Evolutionary conservation across 2,888 invertebrate species (phyloP).

Genomic region (Gerris lacustris): DNA sequence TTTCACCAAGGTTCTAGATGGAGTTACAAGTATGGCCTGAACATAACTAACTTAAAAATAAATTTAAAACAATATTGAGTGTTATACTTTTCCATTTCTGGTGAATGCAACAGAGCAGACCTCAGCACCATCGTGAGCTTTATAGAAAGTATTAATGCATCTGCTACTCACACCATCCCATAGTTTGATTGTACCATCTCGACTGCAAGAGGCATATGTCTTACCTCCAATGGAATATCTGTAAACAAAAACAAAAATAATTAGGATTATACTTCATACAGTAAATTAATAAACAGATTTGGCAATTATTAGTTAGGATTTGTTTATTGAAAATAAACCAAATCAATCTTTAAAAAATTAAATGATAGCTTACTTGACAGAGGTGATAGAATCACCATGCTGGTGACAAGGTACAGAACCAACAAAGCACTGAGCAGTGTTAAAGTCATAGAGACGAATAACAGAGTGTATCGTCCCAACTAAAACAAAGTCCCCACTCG

Average conservation of each 20-base stretch:
- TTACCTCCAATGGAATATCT: slow-evolving; percentile 57
- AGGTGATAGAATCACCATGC: slow-evolving; percentile 63
- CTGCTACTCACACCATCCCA: slow-evolving; percentile 93
- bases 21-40: too few relatives aligned
- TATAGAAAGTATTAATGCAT: slow-evolving; percentile 83
- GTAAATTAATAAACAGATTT: neutral
- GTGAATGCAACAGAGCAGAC: slow-evolving; percentile 90
- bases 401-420: slow-evolving; percentile 78
- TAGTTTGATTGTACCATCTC: slow-evolving; percentile 85
- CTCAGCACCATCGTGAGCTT: slow-evolving; percentile 89
- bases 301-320: slow-evolving; percentile 2
- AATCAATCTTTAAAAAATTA: neutral
- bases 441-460: slow-evolving; percentile 83
- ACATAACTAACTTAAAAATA: too few relatives aligned
- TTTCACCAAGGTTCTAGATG: too few relatives aligned
- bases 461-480: slow-evolving; percentile 88
- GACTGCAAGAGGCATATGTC: slow-evolving; percentile 71
- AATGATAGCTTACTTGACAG: slow-evolving; percentile 47
- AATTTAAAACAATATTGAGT: too few relatives aligned
- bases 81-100: slow-evolving; percentile 77
- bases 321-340: neutral
- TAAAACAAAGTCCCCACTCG: slow-evolving; percentile 84
- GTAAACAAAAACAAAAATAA: slow-evolving; percentile 32
- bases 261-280: neutral
- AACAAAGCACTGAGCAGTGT: slow-evolving; percentile 91